Evolutionary conservation across 1,140 invertebrate species (phyloP).

Genomic region (Bombus terrestris): DNA sequence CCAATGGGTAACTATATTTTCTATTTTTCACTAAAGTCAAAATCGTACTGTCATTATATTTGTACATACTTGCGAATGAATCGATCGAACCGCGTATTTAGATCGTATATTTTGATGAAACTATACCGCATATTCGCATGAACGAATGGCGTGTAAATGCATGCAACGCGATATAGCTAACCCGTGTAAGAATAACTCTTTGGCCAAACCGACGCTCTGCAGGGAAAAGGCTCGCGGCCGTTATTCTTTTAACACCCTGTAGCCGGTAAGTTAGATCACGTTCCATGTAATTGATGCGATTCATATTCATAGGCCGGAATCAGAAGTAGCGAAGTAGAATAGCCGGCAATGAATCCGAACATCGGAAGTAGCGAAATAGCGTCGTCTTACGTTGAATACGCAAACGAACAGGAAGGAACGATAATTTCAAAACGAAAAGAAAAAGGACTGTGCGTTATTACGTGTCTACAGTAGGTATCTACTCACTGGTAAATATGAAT

Average conservation of each 20-base stretch:
- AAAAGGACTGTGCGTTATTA: slow-evolving; percentile 65
- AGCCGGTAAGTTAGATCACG: background rate
- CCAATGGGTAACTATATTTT: too few relatives aligned
- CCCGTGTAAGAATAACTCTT: too few relatives aligned
- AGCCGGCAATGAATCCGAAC: slow-evolving; percentile 14
- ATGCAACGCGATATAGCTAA: too few relatives aligned
- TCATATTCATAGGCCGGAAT: slow-evolving; percentile 44
- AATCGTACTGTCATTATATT: too few relatives aligned
- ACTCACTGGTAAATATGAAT: slow-evolving; percentile 75
- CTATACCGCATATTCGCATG: too few relatives aligned
- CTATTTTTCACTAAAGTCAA: too few relatives aligned
- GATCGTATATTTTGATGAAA: too few relatives aligned
- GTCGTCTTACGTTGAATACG: slow-evolving; percentile 28
- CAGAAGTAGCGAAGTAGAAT: slow-evolving; percentile 6
- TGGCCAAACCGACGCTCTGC: too few relatives aligned
- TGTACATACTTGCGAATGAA: too few relatives aligned
- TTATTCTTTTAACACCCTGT: background rate
- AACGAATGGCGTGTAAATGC: too few relatives aligned
- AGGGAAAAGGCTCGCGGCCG: rapidly evolving
- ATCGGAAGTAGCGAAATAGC: slow-evolving; percentile 25
- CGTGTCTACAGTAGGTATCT: slow-evolving; percentile 67
- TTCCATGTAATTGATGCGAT: slow-evolving; percentile 30
- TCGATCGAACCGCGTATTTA: rapidly evolving
- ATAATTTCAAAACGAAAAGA: slow-evolving; percentile 18
- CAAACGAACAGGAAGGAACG: background rate